Percentiles rank a stretch among this genome's conserved stretches.
phyloP scores from a whole-genome alignment of 2,888 invertebrate species.

The Nomada fucata region DNA sequence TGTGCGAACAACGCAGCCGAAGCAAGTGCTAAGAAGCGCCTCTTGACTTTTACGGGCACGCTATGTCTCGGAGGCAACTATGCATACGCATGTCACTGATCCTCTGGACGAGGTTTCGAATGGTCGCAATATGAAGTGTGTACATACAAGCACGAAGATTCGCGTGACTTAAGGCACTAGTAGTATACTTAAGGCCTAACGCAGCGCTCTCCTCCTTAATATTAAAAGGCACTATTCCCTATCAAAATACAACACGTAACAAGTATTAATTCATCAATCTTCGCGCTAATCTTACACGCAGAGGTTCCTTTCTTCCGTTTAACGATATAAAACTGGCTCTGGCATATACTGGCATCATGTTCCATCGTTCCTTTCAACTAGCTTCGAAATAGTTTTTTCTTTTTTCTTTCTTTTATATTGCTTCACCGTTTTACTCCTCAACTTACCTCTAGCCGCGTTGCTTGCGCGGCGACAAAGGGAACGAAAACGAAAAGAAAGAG shows the following conservation, averaged over 20 bases:
- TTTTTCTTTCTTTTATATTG: not conserved
- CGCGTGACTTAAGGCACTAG: slow-evolving; percentile 81
- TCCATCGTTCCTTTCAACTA: slow-evolving; percentile 66
- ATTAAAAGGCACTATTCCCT: slow-evolving; percentile 82
- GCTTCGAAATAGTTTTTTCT: slow-evolving; percentile 49
- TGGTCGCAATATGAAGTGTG: slow-evolving; percentile 67
- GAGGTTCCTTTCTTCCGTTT: slow-evolving; percentile 67
- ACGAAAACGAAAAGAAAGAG: slow-evolving; percentile 6
- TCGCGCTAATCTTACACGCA: slow-evolving; percentile 68
- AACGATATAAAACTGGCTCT: slow-evolving; percentile 80
- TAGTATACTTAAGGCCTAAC: slow-evolving; percentile 78
- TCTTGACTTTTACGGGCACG: too few species aligned
- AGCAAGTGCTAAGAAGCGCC: too few species aligned
- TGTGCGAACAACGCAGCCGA: too few species aligned
- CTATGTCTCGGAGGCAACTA: too few species aligned
- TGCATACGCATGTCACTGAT: slow-evolving; percentile 39
- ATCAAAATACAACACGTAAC: slow-evolving; percentile 75
- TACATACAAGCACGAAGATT: slow-evolving; percentile 72
- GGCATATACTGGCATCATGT: slow-evolving; percentile 81
- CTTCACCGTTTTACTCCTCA: slow-evolving; percentile 2
- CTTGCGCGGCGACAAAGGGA: slow-evolving; percentile 32
- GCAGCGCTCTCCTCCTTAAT: slow-evolving; percentile 73
- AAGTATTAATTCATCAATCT: slow-evolving; percentile 70
- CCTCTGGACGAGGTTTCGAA: slow-evolving; percentile 66
- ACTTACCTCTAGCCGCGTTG: slow-evolving; percentile 58